phyloP scores from a whole-genome alignment of 1,140 invertebrate genomes.

The Drosophila baimaii region DNA sequence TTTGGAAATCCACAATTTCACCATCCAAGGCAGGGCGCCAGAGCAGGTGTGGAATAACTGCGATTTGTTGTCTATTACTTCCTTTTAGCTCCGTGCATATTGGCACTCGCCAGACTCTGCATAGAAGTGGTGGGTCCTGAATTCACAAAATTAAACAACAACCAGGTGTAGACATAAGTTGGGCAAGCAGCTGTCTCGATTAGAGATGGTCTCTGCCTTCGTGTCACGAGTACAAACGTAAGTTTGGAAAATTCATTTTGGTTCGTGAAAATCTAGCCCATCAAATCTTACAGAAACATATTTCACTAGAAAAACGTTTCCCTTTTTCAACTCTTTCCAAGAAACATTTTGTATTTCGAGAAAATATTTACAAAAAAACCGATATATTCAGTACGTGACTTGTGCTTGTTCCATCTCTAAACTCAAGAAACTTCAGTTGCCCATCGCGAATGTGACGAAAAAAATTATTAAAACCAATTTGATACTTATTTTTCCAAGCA shows the following conservation, averaged over 20 bases:
- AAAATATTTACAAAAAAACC: background rate
- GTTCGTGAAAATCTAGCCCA: background rate
- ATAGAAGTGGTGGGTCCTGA: conserved; percentile 1
- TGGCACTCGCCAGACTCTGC: background rate
- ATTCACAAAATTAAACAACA: conserved; percentile 22
- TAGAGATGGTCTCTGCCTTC: background rate
- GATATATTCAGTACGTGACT: background rate
- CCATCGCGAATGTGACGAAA: conserved; percentile 36
- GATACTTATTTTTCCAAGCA: conserved; percentile 41
- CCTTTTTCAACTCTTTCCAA: too few relatives aligned
- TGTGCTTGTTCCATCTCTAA: background rate
- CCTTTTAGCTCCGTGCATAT: background rate
- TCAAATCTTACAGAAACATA: too few relatives aligned
- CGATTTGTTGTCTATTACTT: background rate
- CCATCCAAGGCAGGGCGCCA: background rate
- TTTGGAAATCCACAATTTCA: background rate
- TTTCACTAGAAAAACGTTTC: background rate
- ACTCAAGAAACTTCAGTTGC: background rate
- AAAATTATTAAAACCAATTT: conserved; percentile 53
- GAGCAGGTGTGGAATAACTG: background rate
- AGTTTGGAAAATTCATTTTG: background rate
- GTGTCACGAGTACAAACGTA: background rate
- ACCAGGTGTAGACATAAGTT: conserved; percentile 32
- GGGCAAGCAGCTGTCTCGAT: conserved; percentile 17
- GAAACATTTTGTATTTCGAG: background rate